A percentile compares a stretch with the other conserved stretches of the same genome.
These are phyloP conservation scores for Platysternon megacephalum DNA, from an alignment of 2,113 vertebrate species.

Conservation along the genomic window DNA sequence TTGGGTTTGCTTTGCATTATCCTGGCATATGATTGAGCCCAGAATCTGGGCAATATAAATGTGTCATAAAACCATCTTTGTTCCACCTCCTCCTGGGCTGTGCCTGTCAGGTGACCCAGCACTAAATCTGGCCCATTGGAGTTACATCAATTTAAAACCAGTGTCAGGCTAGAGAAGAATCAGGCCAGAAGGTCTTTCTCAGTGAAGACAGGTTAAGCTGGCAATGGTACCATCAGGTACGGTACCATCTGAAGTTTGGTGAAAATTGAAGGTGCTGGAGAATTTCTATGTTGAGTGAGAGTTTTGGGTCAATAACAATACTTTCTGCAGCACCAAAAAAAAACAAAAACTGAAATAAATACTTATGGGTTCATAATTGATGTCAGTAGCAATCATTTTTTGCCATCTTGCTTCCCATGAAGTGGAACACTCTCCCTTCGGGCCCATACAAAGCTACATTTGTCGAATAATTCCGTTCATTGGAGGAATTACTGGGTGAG, in stretches of 20 bases:
- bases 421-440: no score
- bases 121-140: neutral
- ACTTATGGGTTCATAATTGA: neutral
- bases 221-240: no score
- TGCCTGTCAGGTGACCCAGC: fast-evolving
- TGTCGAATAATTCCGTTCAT: constrained; percentile 6
- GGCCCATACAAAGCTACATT: constrained; percentile 26
- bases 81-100: fast-evolving
- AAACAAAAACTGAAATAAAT: neutral
- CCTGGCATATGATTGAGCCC: neutral
- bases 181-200: neutral
- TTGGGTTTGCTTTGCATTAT: neutral
- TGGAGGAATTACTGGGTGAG: neutral
- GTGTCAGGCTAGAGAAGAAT: fast-evolving
- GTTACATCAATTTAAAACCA: neutral
- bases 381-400: neutral
- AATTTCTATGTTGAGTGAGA: neutral
- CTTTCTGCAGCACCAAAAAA: neutral
- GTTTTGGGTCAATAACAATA: neutral
- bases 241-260: no score
- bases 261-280: neutral
- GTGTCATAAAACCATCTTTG: fast-evolving
- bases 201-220: neutral
- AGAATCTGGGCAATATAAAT: neutral
- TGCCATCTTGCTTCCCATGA: constrained; percentile 37